Conservation (phyloP, 1,140 invertebrate species). For the Plutomurus gul region DNA sequence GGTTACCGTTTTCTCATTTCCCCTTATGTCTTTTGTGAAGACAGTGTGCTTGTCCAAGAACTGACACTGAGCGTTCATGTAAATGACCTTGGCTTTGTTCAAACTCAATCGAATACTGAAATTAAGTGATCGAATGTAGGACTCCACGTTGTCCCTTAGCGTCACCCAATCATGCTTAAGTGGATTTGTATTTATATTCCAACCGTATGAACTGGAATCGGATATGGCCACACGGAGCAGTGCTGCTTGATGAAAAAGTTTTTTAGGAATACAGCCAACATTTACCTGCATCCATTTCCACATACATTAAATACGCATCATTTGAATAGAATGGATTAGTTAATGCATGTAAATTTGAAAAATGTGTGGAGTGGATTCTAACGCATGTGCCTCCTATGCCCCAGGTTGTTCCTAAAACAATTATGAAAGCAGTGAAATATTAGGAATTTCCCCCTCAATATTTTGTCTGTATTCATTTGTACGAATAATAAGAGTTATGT, state of each 20-base stretch:
- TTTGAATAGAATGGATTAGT: too few relatives aligned
- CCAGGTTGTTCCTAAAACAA: conserved; percentile 60
- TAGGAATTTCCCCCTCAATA: too few relatives aligned
- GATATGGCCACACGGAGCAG: conserved; percentile 54
- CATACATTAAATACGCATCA: too few relatives aligned
- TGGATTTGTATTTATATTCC: conserved; percentile 53
- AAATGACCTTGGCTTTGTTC: conserved; percentile 62
- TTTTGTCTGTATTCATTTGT: too few relatives aligned
- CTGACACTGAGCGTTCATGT: conserved; percentile 67
- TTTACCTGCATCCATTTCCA: too few relatives aligned
- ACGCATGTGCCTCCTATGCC: conserved; percentile 69
- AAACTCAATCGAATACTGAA: conserved; percentile 65
- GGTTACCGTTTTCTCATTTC: conserved; percentile 71
- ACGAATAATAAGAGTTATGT: too few relatives aligned
- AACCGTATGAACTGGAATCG: conserved; percentile 62
- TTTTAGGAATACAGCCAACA: conserved; percentile 73
- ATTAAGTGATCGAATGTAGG: conserved; percentile 65
- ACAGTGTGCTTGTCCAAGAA: conserved; percentile 60
- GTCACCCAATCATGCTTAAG: conserved; percentile 63
- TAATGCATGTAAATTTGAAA: too few relatives aligned
- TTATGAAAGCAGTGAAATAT: too few relatives aligned
- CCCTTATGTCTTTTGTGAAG: not conserved
- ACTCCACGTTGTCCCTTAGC: conserved; percentile 64
- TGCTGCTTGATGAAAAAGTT: conserved; percentile 68
- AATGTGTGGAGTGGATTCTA: too few relatives aligned